Evolutionary conservation across 2,888 invertebrate genomes (phyloP).

Genomic region (Mylabris sibirica): DNA sequence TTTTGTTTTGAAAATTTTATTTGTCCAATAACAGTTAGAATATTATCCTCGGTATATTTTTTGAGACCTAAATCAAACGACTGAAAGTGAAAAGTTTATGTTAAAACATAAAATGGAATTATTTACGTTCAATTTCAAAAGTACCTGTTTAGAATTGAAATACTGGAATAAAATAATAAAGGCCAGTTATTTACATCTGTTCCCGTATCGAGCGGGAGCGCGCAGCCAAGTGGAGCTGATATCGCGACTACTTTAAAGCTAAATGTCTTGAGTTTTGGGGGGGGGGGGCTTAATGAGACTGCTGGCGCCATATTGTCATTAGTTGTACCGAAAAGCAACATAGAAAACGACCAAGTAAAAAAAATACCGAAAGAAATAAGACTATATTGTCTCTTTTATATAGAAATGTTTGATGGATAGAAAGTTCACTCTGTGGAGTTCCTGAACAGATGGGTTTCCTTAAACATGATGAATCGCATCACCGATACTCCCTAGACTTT

Average conservation of each 20-base stretch:
- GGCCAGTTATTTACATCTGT: slow-evolving; percentile 42
- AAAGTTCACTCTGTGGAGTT: slow-evolving; percentile 39
- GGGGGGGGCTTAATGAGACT: slow-evolving; percentile 37
- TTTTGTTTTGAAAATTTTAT: neutral
- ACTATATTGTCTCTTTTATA: slow-evolving; percentile 41
- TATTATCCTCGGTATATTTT: neutral
- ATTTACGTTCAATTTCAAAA: slow-evolving; percentile 40
- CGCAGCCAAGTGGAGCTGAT: slow-evolving; percentile 37
- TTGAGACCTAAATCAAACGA: slow-evolving; percentile 6
- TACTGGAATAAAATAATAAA: slow-evolving; percentile 39
- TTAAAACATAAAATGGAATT: slow-evolving; percentile 36
- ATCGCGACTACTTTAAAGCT: slow-evolving; percentile 38
- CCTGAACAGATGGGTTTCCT: slow-evolving; percentile 40
- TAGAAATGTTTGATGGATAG: slow-evolving; percentile 45
- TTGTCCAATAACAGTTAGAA: neutral
- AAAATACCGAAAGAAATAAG: slow-evolving; percentile 33
- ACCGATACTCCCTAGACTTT: slow-evolving; percentile 37
- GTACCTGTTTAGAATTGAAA: slow-evolving; percentile 41
- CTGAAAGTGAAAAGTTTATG: slow-evolving; percentile 38
- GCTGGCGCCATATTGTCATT: slow-evolving; percentile 42
- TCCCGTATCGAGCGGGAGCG: slow-evolving; percentile 36
- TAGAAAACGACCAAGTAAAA: slow-evolving; percentile 31
- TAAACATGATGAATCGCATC: slow-evolving; percentile 45
- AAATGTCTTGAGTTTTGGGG: slow-evolving; percentile 41
- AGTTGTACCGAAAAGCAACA: slow-evolving; percentile 33